Percentiles rank a stretch among this genome's conserved stretches.
Conservation (phyloP, 2,888 invertebrate species). For the Drosophila quinaria region DNA sequence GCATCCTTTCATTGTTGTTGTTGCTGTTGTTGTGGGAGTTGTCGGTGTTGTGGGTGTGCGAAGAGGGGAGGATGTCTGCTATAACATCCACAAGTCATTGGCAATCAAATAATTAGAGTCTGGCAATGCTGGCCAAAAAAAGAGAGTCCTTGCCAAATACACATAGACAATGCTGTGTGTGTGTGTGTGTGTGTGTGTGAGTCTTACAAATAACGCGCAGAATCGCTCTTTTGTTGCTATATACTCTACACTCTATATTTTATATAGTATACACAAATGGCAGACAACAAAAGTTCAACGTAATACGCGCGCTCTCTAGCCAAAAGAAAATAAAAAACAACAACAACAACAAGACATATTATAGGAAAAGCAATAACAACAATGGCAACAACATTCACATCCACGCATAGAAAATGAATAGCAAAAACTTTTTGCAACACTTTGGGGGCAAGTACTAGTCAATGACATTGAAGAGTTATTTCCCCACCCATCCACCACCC, state of each 20-base stretch:
- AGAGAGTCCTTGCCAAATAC: constrained; percentile 39
- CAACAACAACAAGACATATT: constrained; percentile 21
- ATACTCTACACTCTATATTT: constrained; percentile 33
- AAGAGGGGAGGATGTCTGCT: constrained; percentile 8
- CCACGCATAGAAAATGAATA: constrained; percentile 50
- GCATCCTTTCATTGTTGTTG: constrained; percentile 14
- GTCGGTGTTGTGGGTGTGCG: constrained; percentile 7
- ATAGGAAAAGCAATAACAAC: constrained; percentile 30
- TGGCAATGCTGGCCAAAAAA: constrained; percentile 61
- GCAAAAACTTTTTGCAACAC: constrained; percentile 67
- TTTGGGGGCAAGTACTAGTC: constrained; percentile 75
- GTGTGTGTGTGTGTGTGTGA: constrained; percentile 22
- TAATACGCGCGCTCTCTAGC: constrained; percentile 41
- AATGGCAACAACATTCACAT: constrained; percentile 14
- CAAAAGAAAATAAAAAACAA: constrained; percentile 26
- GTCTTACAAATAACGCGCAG: constrained; percentile 61
- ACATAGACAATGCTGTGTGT: constrained; percentile 19
- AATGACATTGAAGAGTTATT: constrained; percentile 71
- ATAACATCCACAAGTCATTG: constrained; percentile 64
- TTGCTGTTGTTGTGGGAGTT: constrained; percentile 14
- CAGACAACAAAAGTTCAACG: constrained; percentile 67
- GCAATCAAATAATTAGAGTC: constrained; percentile 74
- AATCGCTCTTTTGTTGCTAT: constrained; percentile 67
- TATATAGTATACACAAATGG: constrained; percentile 56
- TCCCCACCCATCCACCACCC: background rate